Percentiles rank a stretch among this genome's conserved stretches.
These are phyloP conservation scores for Leucophenga maculata DNA, from an alignment of 2,888 invertebrate genomes.

Conservation along the genomic window DNA sequence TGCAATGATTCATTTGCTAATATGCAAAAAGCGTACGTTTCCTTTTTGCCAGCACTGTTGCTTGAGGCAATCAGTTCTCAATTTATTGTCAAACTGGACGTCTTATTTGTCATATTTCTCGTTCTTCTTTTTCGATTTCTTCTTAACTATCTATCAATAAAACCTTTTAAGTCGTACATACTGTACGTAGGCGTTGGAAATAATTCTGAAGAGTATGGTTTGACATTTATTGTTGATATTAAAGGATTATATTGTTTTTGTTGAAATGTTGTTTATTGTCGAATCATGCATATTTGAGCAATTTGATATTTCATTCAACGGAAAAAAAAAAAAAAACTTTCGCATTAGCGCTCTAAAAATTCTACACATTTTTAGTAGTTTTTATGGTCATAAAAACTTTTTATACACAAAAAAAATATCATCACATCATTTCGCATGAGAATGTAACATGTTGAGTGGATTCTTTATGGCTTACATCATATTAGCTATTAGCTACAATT, in stretches of 20 bases:
- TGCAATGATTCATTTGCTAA: no score
- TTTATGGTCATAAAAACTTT: neutral
- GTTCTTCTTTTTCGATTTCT: no score
- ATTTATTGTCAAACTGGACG: no score
- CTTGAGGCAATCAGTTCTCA: no score
- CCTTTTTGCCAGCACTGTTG: no score
- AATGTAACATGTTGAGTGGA: no score
- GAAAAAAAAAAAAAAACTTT: neutral
- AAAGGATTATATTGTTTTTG: constrained; percentile 6
- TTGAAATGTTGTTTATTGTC: neutral
- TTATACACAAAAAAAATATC: neutral
- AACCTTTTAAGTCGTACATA: constrained; percentile 1
- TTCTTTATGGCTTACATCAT: no score
- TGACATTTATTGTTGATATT: constrained; percentile 7
- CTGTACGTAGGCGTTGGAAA: neutral
- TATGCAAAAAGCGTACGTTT: no score
- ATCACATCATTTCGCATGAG: neutral
- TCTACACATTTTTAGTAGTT: neutral
- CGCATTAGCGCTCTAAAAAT: neutral
- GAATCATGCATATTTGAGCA: neutral
- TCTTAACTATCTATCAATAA: neutral
- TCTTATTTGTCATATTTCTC: no score
- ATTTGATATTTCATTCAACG: no score
- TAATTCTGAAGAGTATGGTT: neutral
- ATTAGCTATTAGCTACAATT: no score